phyloP scores from a whole-genome alignment of 2,113 vertebrate genomes.

The Orcinus orca region DNA sequence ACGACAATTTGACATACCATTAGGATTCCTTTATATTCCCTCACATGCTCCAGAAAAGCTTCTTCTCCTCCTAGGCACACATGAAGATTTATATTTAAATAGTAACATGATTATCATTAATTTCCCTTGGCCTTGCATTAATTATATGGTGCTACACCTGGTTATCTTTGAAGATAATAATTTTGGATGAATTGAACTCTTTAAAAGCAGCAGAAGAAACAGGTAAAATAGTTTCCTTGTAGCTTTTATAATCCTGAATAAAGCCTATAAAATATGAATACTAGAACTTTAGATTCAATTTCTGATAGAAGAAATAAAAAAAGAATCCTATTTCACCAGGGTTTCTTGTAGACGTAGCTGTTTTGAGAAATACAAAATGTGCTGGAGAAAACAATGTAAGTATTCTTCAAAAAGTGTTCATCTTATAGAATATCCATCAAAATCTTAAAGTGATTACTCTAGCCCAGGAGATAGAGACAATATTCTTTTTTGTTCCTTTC shows the following conservation, averaged over 20 bases:
- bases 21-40: not conserved
- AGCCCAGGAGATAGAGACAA: not conserved
- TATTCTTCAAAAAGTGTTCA: not conserved
- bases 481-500: not conserved
- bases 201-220: not conserved
- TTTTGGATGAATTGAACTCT: not conserved
- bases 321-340: not conserved
- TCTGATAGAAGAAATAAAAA: not conserved
- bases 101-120: conserved; percentile 1
- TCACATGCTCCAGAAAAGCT: not conserved
- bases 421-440: not conserved
- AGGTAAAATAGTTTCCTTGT: not conserved
- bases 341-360: not conserved
- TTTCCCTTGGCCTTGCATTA: not conserved
- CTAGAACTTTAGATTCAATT: conserved; percentile 27
- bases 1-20: not conserved
- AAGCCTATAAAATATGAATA: not conserved
- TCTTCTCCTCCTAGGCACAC: not conserved
- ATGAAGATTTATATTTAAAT: conserved; percentile 24
- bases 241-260: conserved; percentile 18
- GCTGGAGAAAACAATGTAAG: not conserved
- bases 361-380: not conserved
- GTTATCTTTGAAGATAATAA: conserved; percentile 23
- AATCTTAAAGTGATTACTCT: not conserved
- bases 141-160: not conserved